Base-by-base conservation (phyloP, 1,140 invertebrate genomes). In the Latrodectus geometricus region DNA sequence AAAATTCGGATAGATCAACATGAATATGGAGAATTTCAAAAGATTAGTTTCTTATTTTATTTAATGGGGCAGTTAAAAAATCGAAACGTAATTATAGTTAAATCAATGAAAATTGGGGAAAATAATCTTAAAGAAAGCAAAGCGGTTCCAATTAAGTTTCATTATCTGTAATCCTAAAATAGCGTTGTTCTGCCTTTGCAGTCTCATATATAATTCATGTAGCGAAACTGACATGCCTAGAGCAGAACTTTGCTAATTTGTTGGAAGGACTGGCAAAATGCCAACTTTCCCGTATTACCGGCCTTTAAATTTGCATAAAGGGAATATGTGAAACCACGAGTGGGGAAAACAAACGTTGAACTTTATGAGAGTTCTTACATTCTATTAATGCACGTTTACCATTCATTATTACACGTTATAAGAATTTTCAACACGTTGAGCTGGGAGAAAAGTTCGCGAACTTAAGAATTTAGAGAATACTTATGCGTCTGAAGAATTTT, bases 121-220 rank as follows among this genome's bases (percentile, higher is more conserved):
- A 35, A 35, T 35, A 35, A 35, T 35, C 35, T 35, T 35, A 35
- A 35, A 35, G 35, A 35, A 35, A 35, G 35, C 35, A 35, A 35
- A 35, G 35, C 35, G 35, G 35, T 5, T 35, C 35, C 35, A 35
- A 35, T 35, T 35, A 35, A 35, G 35, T 35, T 35, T 35, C 35
- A 35, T 35, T 35, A 35, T 35, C 35, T 35, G 35, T 35, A 35
- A 35, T 35, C 35, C 5, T n/a, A n/a, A n/a, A n/a, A n/a, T n/a
- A n/a, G 35, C 35, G 1, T 35, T 35, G 35, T 35, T 35, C 35
- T 35, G 35, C 54, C 54, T 81, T 74, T 21, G 50, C 21, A 70
- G 15, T 52, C 70, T 73, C 70, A 83, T 83, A 83, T 66, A 83
- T 69, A 83, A 83, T 83, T 83, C 72, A 83, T 83, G 72, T 74